A percentile compares a stretch with the other conserved stretches of the same genome.
These are phyloP conservation scores for Dasysyrphus albostriatus DNA, from an alignment of 2,888 invertebrate genomes.

Conservation along the genomic window DNA sequence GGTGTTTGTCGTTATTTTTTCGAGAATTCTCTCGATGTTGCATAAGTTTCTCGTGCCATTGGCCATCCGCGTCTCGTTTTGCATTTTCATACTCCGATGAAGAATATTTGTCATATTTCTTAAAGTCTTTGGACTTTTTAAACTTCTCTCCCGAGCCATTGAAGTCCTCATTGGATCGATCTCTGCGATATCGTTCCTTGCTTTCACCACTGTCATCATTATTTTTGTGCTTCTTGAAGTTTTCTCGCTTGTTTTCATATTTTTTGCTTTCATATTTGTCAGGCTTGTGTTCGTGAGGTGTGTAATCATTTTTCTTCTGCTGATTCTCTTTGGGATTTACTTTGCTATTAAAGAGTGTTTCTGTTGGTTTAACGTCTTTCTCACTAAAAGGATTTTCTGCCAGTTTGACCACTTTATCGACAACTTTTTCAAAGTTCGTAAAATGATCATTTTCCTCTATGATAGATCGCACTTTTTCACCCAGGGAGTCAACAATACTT, in stretches of 20 bases:
- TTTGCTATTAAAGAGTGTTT: background rate
- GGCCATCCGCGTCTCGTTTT: slow-evolving; percentile 76
- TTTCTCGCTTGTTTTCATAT: slow-evolving; percentile 38
- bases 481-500: slow-evolving; percentile 31
- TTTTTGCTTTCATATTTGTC: slow-evolving; percentile 52
- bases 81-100: slow-evolving; percentile 55
- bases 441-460: slow-evolving; percentile 38
- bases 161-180: slow-evolving; percentile 64
- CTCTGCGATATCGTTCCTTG: slow-evolving; percentile 58
- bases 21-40: slow-evolving; percentile 80
- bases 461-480: slow-evolving; percentile 14
- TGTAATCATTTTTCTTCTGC: slow-evolving; percentile 12
- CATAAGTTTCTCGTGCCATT: slow-evolving; percentile 82
- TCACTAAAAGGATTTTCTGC: slow-evolving; percentile 44
- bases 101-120: slow-evolving; percentile 56
- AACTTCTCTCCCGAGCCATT: slow-evolving; percentile 53
- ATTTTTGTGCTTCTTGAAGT: slow-evolving; percentile 46
- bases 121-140: slow-evolving; percentile 64
- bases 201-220: slow-evolving; percentile 40
- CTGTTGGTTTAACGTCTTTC: slow-evolving; percentile 9
- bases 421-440: slow-evolving; percentile 37
- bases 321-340: background rate
- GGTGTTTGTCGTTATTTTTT: slow-evolving; percentile 78
- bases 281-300: slow-evolving; percentile 56
- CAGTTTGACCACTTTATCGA: slow-evolving; percentile 27